Base-by-base conservation (phyloP, 2,888 invertebrate species). In the Nomada fabriciana region DNA sequence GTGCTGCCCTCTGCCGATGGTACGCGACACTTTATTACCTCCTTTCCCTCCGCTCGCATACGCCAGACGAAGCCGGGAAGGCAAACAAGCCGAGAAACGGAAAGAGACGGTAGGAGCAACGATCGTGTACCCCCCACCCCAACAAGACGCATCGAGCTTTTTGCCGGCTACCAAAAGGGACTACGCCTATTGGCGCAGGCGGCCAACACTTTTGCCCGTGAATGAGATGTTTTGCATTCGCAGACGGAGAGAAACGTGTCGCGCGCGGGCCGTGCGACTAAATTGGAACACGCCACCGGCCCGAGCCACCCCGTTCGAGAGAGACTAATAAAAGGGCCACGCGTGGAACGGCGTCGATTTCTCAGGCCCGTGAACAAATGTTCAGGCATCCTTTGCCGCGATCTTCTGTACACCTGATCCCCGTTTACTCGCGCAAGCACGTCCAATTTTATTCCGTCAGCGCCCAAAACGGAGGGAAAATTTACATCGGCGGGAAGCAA, bases 161-260 rank as follows among this genome's bases (percentile, higher is more conserved):
- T 87, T 85, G 82, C 81, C 81, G 81, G 77, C 78, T 83, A 80
- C 73, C 80, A 83, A 81, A 87, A 88, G 81, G 85, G 86, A 84
- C 87, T 88, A 88, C 86, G 88, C 89, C 88, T 88, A 89, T 89
- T 87, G 88, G 87, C 83, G 86, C 89, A 82, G 83, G 82, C 89
- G 88, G 84, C 80, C 85, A 80, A 77, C 89, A 89, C 90, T 91
- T 91, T 91, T 91, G 89, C 91, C 89, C 90, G 92, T 93, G 93
- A 93, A 93, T 93, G 93, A 93, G 91, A 93, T 93, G 91, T 92
- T 93, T 93, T 92, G 93, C 93, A 93, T 93, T 92, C 93, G 93
- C 93, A 93, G 93, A 93, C 93, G 92, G 90, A 91, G 93, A 88
- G 89, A 93, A 91, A 90, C 91, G 90, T 90, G 91, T 86, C 88